A percentile compares a stretch with the other conserved stretches of the same genome.
phyloP scores from a whole-genome alignment of 2,113 vertebrate genomes.

The Carlito syrichta region DNA sequence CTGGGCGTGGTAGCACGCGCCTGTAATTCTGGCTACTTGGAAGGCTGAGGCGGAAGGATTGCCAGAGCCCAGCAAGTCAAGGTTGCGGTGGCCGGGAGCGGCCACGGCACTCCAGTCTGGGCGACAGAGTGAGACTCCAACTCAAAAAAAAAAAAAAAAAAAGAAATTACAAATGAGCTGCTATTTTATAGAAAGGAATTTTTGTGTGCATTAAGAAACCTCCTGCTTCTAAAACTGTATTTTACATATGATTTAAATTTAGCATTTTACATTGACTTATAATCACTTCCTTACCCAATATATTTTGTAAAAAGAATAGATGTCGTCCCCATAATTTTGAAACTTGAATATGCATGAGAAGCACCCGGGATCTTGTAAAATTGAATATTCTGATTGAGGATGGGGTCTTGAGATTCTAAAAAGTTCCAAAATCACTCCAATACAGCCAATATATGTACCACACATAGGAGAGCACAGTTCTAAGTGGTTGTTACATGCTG shows the following conservation, averaged over 20 bases:
- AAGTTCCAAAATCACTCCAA: background rate
- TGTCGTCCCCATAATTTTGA: background rate
- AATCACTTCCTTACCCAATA: background rate
- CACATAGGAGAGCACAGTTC: background rate
- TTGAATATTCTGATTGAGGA: background rate
- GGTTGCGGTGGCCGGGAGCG: no score
- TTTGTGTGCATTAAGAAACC: background rate
- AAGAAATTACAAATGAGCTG: background rate
- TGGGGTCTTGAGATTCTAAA: background rate
- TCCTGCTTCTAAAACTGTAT: background rate
- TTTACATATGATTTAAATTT: background rate
- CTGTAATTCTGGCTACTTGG: no score
- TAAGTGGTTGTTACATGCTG: background rate
- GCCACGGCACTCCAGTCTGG: no score
- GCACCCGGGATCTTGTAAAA: background rate
- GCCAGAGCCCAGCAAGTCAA: no score
- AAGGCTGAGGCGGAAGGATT: no score
- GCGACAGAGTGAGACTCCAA: no score
- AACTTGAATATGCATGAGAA: background rate
- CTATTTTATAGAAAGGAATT: background rate
- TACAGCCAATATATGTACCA: rapidly evolving
- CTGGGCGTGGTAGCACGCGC: no score
- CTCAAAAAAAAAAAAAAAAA: no score
- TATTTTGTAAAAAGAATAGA: background rate
- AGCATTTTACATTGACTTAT: background rate